These are phyloP conservation scores for Drosophila willistoni DNA, from an alignment of 1,140 invertebrate species.

Conservation along the genomic window DNA sequence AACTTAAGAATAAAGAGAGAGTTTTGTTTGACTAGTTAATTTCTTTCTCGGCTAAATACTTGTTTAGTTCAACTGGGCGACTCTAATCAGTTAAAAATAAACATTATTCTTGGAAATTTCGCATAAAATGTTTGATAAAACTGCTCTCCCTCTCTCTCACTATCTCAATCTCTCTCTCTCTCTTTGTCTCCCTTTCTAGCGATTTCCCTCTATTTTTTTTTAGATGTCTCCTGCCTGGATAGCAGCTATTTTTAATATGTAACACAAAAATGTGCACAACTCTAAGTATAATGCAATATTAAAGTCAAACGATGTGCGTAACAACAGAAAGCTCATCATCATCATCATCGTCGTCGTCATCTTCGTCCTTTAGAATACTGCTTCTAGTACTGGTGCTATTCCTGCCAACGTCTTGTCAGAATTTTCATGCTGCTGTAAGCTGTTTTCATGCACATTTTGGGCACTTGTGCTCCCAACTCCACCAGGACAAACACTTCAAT, in stretches of 20 bases:
- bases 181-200: neutral
- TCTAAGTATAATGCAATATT: conserved; percentile 59
- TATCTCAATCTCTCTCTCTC: neutral
- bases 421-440: conserved; percentile 77
- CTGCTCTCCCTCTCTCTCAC: neutral
- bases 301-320: conserved; percentile 70
- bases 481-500: conserved; percentile 73
- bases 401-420: conserved; percentile 60
- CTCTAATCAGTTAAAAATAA: neutral
- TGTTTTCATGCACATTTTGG: conserved; percentile 79
- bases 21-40: neutral
- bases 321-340: conserved; percentile 40
- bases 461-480: conserved; percentile 60
- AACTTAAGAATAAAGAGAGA: too few relatives aligned
- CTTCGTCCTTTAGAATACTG: neutral
- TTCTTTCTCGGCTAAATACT: neutral
- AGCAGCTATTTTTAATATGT: conserved; percentile 50
- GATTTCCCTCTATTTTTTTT: neutral
- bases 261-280: conserved; percentile 50
- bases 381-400: conserved; percentile 3
- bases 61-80: neutral
- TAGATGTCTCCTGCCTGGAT: too few relatives aligned
- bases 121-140: neutral
- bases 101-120: neutral
- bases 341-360: conserved; percentile 23